Conservation (phyloP, 2,113 vertebrate genomes). For the Psittacara wagleri region DNA sequence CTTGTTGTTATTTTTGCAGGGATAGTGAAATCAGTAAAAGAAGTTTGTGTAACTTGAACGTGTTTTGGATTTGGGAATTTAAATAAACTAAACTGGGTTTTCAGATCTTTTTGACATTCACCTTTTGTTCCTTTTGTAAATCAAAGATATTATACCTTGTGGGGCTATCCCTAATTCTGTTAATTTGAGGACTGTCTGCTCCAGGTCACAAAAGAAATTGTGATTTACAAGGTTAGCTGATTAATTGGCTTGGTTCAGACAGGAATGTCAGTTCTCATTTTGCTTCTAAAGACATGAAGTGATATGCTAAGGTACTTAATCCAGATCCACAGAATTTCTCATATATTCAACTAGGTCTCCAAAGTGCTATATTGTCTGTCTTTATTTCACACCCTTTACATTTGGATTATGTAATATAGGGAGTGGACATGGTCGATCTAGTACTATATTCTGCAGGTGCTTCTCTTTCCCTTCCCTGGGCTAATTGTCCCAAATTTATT, state of each 20-base stretch:
- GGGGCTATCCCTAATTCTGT: neutral
- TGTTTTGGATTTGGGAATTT: neutral
- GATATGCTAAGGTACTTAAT: neutral
- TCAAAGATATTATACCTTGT: neutral
- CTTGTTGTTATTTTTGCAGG: neutral
- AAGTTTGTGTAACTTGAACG: neutral
- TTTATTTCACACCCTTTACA: constrained; percentile 37
- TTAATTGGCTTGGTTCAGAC: constrained; percentile 4
- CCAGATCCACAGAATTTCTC: neutral
- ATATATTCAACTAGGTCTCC: neutral
- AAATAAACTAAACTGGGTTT: neutral
- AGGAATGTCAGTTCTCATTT: constrained; percentile 18
- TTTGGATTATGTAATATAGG: neutral
- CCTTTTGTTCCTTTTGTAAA: neutral
- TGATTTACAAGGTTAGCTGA: constrained; percentile 34
- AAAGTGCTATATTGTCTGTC: neutral
- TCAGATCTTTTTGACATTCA: neutral
- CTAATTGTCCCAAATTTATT: neutral
- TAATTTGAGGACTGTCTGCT: constrained; percentile 30
- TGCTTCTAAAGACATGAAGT: constrained; percentile 9
- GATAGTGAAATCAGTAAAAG: neutral
- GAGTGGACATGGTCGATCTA: neutral
- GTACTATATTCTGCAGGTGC: constrained; percentile 24
- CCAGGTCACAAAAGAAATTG: constrained; percentile 12
- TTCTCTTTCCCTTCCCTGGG: neutral